A percentile compares a stretch with the other conserved stretches of the same genome.
Evolutionary conservation across 2,888 invertebrate species (phyloP).

Genomic region (Halictus ligatus): DNA sequence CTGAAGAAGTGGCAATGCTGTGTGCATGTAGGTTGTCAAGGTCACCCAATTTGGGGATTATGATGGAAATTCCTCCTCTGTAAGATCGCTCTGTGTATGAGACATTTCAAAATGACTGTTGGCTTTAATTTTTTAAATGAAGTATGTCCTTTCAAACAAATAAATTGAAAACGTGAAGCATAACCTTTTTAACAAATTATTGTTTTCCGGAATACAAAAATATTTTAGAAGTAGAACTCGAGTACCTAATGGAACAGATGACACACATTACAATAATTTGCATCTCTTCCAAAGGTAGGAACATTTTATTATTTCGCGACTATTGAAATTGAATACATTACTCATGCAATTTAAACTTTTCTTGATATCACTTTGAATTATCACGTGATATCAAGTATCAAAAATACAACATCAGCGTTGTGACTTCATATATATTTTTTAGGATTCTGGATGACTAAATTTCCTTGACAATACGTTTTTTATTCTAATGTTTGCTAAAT

Average conservation of each 20-base stretch:
- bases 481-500: not conserved
- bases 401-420: not conserved
- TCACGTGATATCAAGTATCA: not conserved
- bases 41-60: not conserved
- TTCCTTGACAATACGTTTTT: not conserved
- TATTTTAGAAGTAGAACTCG: not conserved
- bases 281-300: not conserved
- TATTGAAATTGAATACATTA: not conserved
- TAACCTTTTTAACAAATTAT: not conserved
- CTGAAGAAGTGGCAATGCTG: not conserved
- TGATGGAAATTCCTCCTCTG: not conserved
- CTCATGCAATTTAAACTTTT: not conserved
- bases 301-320: not conserved
- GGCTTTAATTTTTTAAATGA: not conserved
- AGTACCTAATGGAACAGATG: not conserved
- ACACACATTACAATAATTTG: not conserved
- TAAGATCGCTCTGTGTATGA: not conserved
- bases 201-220: not conserved
- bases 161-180: not conserved
- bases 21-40: not conserved
- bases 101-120: not conserved
- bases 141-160: not conserved
- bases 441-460: not conserved
- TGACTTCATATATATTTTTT: not conserved
- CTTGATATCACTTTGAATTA: too few species aligned